phyloP scores from a whole-genome alignment of 2,888 invertebrate genomes.

The Aromia moschata region DNA sequence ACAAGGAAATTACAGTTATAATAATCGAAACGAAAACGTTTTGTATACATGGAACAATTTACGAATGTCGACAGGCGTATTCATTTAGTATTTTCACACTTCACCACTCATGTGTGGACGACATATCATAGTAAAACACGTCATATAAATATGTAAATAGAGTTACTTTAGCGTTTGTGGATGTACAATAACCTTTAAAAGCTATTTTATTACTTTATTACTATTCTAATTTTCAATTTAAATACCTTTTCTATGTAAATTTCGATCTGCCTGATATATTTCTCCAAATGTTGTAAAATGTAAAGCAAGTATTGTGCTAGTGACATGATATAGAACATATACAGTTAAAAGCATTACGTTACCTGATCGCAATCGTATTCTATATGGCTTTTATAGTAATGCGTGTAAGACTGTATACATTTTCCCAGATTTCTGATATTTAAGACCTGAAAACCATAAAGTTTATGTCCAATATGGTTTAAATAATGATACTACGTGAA shows the following conservation, averaged over 20 bases:
- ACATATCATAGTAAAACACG: slow-evolving; percentile 56
- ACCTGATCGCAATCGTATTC: slow-evolving; percentile 32
- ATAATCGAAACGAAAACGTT: slow-evolving; percentile 34
- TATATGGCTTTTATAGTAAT: slow-evolving; percentile 51
- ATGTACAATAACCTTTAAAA: slow-evolving; percentile 59
- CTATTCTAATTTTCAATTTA: slow-evolving; percentile 62
- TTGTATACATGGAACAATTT: slow-evolving; percentile 37
- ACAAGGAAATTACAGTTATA: slow-evolving; percentile 26
- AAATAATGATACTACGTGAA: slow-evolving; percentile 18
- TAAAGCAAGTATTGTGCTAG: slow-evolving; percentile 54
- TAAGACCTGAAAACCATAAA: slow-evolving; percentile 19
- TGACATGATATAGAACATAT: slow-evolving; percentile 39
- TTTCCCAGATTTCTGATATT: slow-evolving; percentile 26
- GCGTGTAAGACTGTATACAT: slow-evolving; percentile 25
- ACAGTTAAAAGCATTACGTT: slow-evolving; percentile 34
- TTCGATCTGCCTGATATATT: slow-evolving; percentile 56
- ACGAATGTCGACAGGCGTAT: slow-evolving; percentile 50
- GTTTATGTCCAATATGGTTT: slow-evolving; percentile 19
- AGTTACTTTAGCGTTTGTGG: slow-evolving; percentile 54
- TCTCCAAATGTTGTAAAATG: slow-evolving; percentile 58
- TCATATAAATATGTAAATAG: slow-evolving; percentile 60
- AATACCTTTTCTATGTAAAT: slow-evolving; percentile 62
- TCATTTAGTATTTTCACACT: slow-evolving; percentile 59
- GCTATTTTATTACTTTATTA: slow-evolving; percentile 62
- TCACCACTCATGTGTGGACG: slow-evolving; percentile 57